Base-by-base conservation (phyloP, 2,888 invertebrate species). In the Caenorhabditis drosophilae region DNA sequence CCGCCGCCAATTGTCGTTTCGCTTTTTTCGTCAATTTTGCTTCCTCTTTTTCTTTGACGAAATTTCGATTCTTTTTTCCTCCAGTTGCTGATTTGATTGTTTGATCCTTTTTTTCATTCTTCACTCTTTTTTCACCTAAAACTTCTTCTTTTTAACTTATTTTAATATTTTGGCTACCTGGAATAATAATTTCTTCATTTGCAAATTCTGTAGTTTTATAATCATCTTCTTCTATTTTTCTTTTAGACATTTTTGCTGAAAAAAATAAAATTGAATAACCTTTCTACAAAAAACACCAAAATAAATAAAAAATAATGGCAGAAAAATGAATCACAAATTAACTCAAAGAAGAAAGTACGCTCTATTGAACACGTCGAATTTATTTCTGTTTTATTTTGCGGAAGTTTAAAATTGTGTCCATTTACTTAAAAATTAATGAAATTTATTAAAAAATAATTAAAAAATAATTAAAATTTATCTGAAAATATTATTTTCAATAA, bases 1-100 rank as follows among this genome's bases (percentile, higher is more conserved):
- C 89, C 85, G 92, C 90, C 81, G 93, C 90, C 49, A 95, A 85
- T 62, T 89, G 88, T 84, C 93, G 94, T 53, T 91, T 87, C 77
- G 93, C 91, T 71, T 92, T 93, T 82, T 92, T 95, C 0, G 92
- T 91, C 54, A 67, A 35, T 38, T 51, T 70, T 15, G 67, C 67
- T 26, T 57, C 61, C 34, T 64, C 66, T 18, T 61, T 57, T 35
- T 70, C 66, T 45, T 68, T 59, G 6, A 66, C 54, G 46, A 57
- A 70, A 50, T 73, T 70, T 31, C 61, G 44, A 45, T 52, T 60
- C 26, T 67, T 70, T 40, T 73, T 70, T 12, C 68, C 68, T 9
- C 70, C 73, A 6, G 73, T 70, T 9, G 66, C 57, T 11, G 63
- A 63, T 31, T 53, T 53, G 4, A 49, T 49, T 45, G 57, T 63